Evolutionary conservation across 2,113 vertebrate species (phyloP), one percentile per base, ranked within the genome.

Genomic region (Tichodroma muraria): DNA sequence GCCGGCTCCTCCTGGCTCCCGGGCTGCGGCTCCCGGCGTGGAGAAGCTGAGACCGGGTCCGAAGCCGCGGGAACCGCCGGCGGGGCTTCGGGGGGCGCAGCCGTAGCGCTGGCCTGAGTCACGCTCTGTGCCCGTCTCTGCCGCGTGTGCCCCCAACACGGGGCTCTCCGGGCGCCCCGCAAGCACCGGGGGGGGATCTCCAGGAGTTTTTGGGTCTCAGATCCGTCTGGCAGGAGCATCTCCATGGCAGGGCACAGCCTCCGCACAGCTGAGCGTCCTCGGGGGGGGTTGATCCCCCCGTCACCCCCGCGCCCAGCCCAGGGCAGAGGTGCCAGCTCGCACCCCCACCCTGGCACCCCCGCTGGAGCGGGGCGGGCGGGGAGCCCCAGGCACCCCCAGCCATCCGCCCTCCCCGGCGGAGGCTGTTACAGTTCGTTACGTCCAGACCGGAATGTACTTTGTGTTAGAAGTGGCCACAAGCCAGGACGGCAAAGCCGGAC

Each of bases 401-500:
- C 60, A 10, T 47, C 88, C 79, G 16, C 71, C 80, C 49, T 68
- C 87, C 75, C 81, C 77, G 60, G 61, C 90, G 28, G 96, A 97
- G 97, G 73, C 96, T 97, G 97, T 97, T 98, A 98, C 97, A 98
- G 97, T 97, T 97, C 97, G 97, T 97, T 97, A 97, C 73, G 50
- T 97, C 92, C 96, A 95, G 97, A 95, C 97, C 95, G 96, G 98
- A 98, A 98, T 97, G 98, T 98, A 97, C 97, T 96, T 97, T 97
- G 97, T 98, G 97, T 97, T 97, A 95, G 93, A 97, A 93, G 96
- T 98, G 98, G 98, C 97, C 94, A 60, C 85, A 53, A 90, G 97
- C 98, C 98, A 98, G 97, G 77, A 93, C 95, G 77, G 71, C 85
- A 60, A 88, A 96, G 93, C 97, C 77, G 95, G 95, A 78, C 96